Evolutionary conservation across 2,888 invertebrate genomes (phyloP), one percentile per base, ranked within the genome.

Genomic region (Synergus laeviventris): DNA sequence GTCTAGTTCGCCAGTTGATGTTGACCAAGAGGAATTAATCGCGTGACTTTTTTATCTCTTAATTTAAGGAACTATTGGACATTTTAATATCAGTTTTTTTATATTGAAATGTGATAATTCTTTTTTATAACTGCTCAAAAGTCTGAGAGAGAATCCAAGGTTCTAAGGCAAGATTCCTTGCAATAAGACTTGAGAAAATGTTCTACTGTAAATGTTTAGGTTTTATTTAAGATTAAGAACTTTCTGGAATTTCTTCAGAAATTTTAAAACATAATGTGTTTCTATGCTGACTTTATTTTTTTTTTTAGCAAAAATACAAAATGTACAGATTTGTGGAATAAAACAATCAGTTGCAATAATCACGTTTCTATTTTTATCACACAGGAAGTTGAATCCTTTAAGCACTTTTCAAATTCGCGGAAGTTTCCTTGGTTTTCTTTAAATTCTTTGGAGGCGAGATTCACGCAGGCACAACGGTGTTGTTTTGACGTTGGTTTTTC

Each of bases 391-490:
- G 95, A 92, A 74, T 91, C 90, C 24, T 91, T 87, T 75, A 92
- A 90, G 91, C 96, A 96, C 74, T 93, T 92, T 18, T 94, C 92
- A 90, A 96, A 96, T 82, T 93, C 92, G 87, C 94, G 93, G 38
- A 96, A 87, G 84, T 84, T 89, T 45, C 84, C 86, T 70, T 93
- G 92, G 11, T 91, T 91, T 59, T 91, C 91, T 77, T 90, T 81
- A 74, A 92, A 89, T 78, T 92, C 91, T 66, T 92, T 90, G 74
- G 92, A 89, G 1, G 92, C 89, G 2, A 90, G 80, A 77, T 92
- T 92, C 0, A 98, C 93, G 90, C 99, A 99, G 7, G 96, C 97
- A 92, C 99, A 99, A 73, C 96, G 93, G 79, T 94, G 93, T 18
- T 93, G 91, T 61, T 94, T 92, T 5, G 93, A 92, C 0, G 95